Evolutionary conservation across 2,888 invertebrate species (phyloP).

Genomic region (Phalangium opilio): DNA sequence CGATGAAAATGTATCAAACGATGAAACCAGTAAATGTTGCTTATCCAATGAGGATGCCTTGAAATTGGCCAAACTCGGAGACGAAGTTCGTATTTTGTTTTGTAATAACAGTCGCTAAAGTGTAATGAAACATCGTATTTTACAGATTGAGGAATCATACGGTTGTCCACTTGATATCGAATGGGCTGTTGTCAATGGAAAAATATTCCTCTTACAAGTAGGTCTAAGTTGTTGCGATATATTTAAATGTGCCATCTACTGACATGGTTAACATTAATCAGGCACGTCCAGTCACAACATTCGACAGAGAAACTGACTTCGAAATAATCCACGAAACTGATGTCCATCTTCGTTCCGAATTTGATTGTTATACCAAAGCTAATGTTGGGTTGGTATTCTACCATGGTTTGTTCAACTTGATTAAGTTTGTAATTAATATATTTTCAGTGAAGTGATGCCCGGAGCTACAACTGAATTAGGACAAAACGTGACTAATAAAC

Average conservation of each 20-base stretch:
- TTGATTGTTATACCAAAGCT: slow-evolving; percentile 15
- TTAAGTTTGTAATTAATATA: too few species aligned
- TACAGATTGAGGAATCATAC: neutral
- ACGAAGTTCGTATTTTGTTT: neutral
- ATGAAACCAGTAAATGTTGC: neutral
- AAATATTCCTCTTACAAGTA: slow-evolving; percentile 30
- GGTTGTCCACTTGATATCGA: neutral
- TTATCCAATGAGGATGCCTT: neutral
- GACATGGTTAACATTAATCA: too few species aligned
- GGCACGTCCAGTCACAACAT: slow-evolving; percentile 54
- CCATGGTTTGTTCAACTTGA: too few species aligned
- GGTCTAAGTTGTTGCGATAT: too few species aligned
- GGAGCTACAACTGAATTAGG: neutral
- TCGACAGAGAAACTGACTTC: slow-evolving; percentile 50
- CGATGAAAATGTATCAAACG: neutral
- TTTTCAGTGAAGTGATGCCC: neutral
- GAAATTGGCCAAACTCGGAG: neutral
- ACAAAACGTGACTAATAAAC: neutral
- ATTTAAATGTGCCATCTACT: too few species aligned
- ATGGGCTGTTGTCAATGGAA: neutral
- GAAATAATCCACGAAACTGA: slow-evolving; percentile 66
- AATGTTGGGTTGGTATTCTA: slow-evolving; percentile 9
- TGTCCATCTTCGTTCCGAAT: slow-evolving; percentile 14
- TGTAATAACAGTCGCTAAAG: too few species aligned
- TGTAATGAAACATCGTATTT: too few species aligned